These are phyloP conservation scores for Hydrocynus forskahlii DNA, from an alignment of 2,797 vertebrate species.

Conservation along the genomic window DNA sequence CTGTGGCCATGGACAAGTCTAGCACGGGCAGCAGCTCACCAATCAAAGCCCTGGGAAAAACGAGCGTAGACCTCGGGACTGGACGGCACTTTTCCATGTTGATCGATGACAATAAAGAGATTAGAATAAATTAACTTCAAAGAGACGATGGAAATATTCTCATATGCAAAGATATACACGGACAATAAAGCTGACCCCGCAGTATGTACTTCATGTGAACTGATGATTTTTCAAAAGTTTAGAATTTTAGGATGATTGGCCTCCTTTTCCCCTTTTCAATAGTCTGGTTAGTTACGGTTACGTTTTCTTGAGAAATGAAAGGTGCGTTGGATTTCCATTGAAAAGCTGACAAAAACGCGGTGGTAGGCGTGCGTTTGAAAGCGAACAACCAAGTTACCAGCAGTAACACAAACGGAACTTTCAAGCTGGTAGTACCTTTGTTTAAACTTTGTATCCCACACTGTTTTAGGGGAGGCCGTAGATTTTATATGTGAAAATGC, in stretches of 20 bases:
- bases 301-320: constrained; percentile 1
- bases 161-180: constrained; percentile 71
- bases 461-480: constrained; percentile 24
- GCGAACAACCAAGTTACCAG: constrained; percentile 26
- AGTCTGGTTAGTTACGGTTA: constrained; percentile 1
- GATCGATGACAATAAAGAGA: constrained; percentile 96
- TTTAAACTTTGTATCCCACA: constrained; percentile 33
- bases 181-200: constrained; percentile 35
- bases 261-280: constrained; percentile 2
- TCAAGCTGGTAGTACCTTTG: background rate
- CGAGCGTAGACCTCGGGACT: constrained; percentile 82
- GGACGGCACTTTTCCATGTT: constrained; percentile 93
- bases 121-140: constrained; percentile 90
- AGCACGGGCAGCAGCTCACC: constrained; percentile 82
- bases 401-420: background rate
- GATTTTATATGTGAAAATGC: constrained; percentile 35
- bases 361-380: background rate
- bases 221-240: constrained; percentile 18
- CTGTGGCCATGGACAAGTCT: constrained; percentile 85
- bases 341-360: constrained; percentile 9
- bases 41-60: constrained; percentile 85
- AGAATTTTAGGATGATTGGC: constrained; percentile 3
- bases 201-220: constrained; percentile 4
- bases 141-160: constrained; percentile 58
- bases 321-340: background rate